A percentile compares a stretch with the other conserved stretches of the same genome.
Evolutionary conservation across 2,888 invertebrate species (phyloP).

Genomic region (Quadriops clusia): DNA sequence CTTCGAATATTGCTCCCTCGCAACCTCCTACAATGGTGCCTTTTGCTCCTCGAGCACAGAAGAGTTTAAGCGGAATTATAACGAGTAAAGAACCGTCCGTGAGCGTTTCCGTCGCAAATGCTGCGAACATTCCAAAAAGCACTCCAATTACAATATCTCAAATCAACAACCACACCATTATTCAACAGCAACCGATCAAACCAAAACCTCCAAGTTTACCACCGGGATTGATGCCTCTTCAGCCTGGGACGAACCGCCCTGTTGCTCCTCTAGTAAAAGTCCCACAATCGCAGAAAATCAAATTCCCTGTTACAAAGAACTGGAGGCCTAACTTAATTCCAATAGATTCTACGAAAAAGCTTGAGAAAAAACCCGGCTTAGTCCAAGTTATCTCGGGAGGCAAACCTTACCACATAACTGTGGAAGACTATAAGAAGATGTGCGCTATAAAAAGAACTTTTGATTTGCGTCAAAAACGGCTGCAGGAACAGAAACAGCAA

Average conservation of each 20-base stretch:
- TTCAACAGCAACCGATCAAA: slow-evolving; percentile 10
- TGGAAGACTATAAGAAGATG: slow-evolving; percentile 71
- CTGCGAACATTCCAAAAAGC: slow-evolving; percentile 31
- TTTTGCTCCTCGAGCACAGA: slow-evolving; percentile 27
- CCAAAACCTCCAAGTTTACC: slow-evolving; percentile 22
- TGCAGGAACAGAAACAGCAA: slow-evolving; percentile 40
- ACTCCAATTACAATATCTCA: slow-evolving; percentile 32
- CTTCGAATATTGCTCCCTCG: slow-evolving; percentile 25
- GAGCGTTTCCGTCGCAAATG: slow-evolving; percentile 17
- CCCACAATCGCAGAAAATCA: slow-evolving; percentile 35
- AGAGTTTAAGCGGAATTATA: slow-evolving; percentile 25
- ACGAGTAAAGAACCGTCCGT: slow-evolving; percentile 18
- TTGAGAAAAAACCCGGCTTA: slow-evolving; percentile 40
- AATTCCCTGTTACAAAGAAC: slow-evolving; percentile 46
- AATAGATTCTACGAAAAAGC: slow-evolving; percentile 36
- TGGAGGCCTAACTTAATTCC: slow-evolving; percentile 65
- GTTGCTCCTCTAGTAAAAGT: slow-evolving; percentile 23
- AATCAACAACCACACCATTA: slow-evolving; percentile 11
- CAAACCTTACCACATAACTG: slow-evolving; percentile 66
- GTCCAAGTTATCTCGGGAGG: slow-evolving; percentile 68
- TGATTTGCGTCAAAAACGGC: slow-evolving; percentile 38
- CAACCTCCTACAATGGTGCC: slow-evolving; percentile 31
- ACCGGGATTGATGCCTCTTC: slow-evolving; percentile 33
- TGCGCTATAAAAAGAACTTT: slow-evolving; percentile 55
- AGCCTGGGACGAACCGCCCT: slow-evolving; percentile 27